Evolutionary conservation across 2,797 vertebrate genomes (phyloP).

Genomic region (Eupleurogrammus muticus): DNA sequence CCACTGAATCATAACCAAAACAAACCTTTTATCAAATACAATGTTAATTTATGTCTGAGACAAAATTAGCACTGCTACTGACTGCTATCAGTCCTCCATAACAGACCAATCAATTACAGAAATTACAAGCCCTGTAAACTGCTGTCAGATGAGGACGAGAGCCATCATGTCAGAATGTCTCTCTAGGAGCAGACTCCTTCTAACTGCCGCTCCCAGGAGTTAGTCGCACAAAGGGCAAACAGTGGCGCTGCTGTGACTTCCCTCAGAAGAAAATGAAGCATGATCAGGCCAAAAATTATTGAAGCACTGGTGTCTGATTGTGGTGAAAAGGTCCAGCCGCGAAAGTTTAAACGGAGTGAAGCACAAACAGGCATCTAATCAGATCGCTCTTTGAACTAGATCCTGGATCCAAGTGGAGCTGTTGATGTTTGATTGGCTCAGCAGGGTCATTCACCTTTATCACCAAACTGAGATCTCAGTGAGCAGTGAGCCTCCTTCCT

Average conservation of each 20-base stretch:
- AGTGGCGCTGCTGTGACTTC: slow-evolving; percentile 29
- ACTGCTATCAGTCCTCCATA: too few species aligned
- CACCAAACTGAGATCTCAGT: slow-evolving; percentile 48
- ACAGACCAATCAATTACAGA: too few species aligned
- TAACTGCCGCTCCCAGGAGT: slow-evolving; percentile 18
- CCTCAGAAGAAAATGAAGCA: too few species aligned
- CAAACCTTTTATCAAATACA: too few species aligned
- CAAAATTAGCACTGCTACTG: too few species aligned
- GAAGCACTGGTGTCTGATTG: too few species aligned
- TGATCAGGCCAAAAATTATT: too few species aligned
- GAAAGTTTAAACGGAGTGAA: too few species aligned
- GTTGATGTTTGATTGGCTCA: slow-evolving; percentile 49
- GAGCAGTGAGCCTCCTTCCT: slow-evolving; percentile 4
- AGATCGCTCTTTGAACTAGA: slow-evolving; percentile 30
- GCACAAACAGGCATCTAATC: slow-evolving; percentile 26
- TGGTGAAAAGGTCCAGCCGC: too few species aligned
- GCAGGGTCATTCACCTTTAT: slow-evolving; percentile 58
- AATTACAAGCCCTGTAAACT: slow-evolving; percentile 29
- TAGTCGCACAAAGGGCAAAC: slow-evolving; percentile 34
- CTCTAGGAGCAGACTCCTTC: slow-evolving; percentile 24
- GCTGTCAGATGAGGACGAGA: slow-evolving; percentile 36
- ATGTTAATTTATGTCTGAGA: too few species aligned
- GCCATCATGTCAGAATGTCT: slow-evolving; percentile 45
- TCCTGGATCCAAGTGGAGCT: not conserved
- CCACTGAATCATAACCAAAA: too few species aligned